Conservation (phyloP, 2,888 invertebrate genomes). For the Macroteleia sp. region DNA sequence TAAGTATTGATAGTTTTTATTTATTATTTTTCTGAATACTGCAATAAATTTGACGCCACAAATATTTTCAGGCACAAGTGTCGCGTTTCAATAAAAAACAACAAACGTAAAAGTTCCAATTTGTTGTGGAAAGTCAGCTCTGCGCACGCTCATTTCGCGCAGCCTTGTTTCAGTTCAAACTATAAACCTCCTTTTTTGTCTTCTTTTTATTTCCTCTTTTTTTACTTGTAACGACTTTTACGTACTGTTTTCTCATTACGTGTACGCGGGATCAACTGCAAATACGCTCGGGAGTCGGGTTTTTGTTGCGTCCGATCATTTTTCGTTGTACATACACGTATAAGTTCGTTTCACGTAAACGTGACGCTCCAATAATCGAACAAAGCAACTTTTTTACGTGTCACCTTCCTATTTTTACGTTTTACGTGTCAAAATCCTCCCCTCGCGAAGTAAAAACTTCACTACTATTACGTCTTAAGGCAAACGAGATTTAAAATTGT, state of each 20-base stretch:
- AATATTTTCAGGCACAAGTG: slow-evolving; percentile 64
- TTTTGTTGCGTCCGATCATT: slow-evolving; percentile 45
- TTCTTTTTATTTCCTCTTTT: slow-evolving; percentile 28
- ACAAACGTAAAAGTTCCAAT: slow-evolving; percentile 45
- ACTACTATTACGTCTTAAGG: slow-evolving; percentile 76
- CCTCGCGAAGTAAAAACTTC: slow-evolving; percentile 74
- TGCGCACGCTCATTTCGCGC: slow-evolving; percentile 37
- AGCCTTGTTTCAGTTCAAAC: slow-evolving; percentile 52
- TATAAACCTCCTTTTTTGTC: slow-evolving; percentile 55
- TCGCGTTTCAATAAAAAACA: slow-evolving; percentile 55
- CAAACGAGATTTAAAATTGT: slow-evolving; percentile 81
- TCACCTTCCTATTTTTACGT: slow-evolving; percentile 70
- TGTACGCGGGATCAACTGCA: slow-evolving; percentile 28
- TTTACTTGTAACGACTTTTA: slow-evolving; percentile 33
- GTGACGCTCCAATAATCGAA: slow-evolving; percentile 57
- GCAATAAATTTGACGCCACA: slow-evolving; percentile 75
- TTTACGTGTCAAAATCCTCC: slow-evolving; percentile 64
- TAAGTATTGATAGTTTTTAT: slow-evolving; percentile 82
- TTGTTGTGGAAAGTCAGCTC: slow-evolving; percentile 49
- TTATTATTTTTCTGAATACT: slow-evolving; percentile 76
- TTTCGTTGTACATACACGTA: slow-evolving; percentile 50
- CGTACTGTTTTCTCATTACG: slow-evolving; percentile 42
- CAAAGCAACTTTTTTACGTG: slow-evolving; percentile 68
- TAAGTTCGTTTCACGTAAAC: slow-evolving; percentile 31
- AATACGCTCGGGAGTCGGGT: slow-evolving; percentile 39